Evolutionary conservation across 2,113 vertebrate genomes (phyloP).

Genomic region (Thamnophis sirtalis): DNA sequence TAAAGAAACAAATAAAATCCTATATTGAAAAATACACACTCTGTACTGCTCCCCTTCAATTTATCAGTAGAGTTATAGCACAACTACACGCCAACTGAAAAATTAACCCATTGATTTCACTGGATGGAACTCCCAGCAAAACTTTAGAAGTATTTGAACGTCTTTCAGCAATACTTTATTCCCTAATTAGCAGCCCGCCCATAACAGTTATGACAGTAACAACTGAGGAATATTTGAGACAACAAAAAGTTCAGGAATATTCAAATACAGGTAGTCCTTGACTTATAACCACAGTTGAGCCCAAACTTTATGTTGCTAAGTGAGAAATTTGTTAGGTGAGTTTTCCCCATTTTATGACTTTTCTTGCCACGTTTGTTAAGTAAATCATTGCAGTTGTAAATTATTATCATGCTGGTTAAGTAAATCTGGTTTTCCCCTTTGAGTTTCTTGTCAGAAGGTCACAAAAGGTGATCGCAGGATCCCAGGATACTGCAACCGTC

Average conservation of each 20-base stretch:
- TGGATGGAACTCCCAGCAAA: background rate
- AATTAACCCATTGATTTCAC: background rate
- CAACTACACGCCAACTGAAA: background rate
- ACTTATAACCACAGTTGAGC: too few species aligned
- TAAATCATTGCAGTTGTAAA: too few species aligned
- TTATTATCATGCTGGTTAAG: too few species aligned
- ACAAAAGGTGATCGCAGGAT: too few species aligned
- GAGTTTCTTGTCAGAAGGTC: too few species aligned
- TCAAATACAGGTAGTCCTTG: background rate
- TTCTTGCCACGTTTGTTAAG: too few species aligned
- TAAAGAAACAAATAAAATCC: background rate
- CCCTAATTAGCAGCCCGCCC: background rate
- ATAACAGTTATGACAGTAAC: background rate
- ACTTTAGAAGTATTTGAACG: background rate
- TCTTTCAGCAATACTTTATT: background rate
- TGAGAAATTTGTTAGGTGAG: too few species aligned
- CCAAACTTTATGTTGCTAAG: too few species aligned
- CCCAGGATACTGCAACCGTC: too few species aligned
- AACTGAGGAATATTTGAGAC: background rate
- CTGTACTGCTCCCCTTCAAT: background rate
- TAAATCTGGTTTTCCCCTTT: too few species aligned
- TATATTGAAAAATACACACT: background rate
- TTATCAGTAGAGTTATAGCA: background rate
- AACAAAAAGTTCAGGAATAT: background rate
- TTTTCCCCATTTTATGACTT: too few species aligned